These are phyloP conservation scores for Pseudomugil tenellus DNA, from an alignment of 2,797 vertebrate species.

Conservation along the genomic window DNA sequence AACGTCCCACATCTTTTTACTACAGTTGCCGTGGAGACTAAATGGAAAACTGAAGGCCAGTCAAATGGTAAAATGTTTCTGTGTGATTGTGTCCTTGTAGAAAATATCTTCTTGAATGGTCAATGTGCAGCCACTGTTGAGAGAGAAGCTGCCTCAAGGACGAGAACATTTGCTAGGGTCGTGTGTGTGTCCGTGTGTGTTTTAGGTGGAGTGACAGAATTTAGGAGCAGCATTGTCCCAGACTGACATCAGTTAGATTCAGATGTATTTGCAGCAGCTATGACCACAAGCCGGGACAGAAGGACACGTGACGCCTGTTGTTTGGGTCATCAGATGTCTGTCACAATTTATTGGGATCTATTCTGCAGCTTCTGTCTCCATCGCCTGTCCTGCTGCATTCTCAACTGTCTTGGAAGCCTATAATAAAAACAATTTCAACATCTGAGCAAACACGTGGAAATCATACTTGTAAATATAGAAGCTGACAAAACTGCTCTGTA, in stretches of 20 bases:
- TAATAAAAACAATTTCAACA: neutral
- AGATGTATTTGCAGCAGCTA: constrained; percentile 77
- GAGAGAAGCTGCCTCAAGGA: constrained; percentile 48
- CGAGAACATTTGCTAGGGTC: constrained; percentile 54
- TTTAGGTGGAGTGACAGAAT: constrained; percentile 64
- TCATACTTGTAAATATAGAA: neutral
- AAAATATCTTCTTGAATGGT: constrained; percentile 40
- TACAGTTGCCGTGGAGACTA: constrained; percentile 42
- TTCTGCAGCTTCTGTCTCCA: constrained; percentile 89
- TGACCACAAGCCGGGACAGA: constrained; percentile 73
- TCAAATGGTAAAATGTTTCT: constrained; percentile 49
- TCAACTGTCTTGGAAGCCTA: constrained; percentile 96
- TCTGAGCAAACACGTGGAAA: constrained; percentile 7
- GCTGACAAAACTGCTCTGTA: fast-evolving
- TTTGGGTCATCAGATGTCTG: constrained; percentile 74
- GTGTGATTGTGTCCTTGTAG: constrained; percentile 38
- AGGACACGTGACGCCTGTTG: constrained; percentile 71
- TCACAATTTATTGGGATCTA: constrained; percentile 69
- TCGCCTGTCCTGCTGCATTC: constrained; percentile 89
- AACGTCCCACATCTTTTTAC: constrained; percentile 54
- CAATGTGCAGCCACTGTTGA: constrained; percentile 38
- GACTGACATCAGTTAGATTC: constrained; percentile 76
- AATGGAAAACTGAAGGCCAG: constrained; percentile 49
- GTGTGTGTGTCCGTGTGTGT: constrained; percentile 31
- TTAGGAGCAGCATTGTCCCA: constrained; percentile 77